Conservation (phyloP, 1,140 invertebrate species). For the Pygmarrhopalites habei region DNA sequence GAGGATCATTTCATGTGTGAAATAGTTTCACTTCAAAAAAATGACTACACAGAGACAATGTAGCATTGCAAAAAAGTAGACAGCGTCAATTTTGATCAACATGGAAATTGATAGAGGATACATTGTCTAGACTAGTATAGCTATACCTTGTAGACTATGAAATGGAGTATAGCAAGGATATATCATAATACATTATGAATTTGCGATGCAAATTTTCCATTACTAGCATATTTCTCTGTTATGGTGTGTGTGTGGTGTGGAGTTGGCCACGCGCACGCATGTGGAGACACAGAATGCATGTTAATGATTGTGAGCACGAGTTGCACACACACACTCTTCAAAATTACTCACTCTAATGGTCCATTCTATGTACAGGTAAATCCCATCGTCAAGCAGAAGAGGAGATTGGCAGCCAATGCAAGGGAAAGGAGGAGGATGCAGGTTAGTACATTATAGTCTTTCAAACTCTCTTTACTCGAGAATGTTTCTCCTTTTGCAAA, state of each 20-base stretch:
- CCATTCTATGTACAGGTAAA: slow-evolving; percentile 57
- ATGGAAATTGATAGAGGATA: no score
- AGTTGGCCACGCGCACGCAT: no score
- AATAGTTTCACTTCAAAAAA: background rate
- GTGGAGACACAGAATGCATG: no score
- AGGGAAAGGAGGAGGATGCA: slow-evolving; percentile 87
- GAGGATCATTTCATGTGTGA: background rate
- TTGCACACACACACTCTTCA: background rate
- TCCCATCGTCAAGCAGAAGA: slow-evolving; percentile 67
- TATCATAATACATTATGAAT: background rate
- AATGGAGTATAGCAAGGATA: background rate
- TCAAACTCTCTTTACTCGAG: no score
- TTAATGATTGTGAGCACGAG: background rate
- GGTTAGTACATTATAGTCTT: slow-evolving; percentile 12
- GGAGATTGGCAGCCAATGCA: slow-evolving; percentile 84
- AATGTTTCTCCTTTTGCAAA: no score
- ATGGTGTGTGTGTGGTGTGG: background rate
- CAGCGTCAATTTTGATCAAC: no score
- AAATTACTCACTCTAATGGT: slow-evolving; percentile 16
- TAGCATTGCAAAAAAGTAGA: background rate
- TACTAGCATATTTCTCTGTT: background rate
- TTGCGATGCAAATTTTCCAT: no score
- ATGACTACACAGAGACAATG: background rate
- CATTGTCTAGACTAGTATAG: no score
- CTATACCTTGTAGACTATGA: no score